phyloP scores from a whole-genome alignment of 2,113 vertebrate genomes.

The Dasypus novemcinctus region DNA sequence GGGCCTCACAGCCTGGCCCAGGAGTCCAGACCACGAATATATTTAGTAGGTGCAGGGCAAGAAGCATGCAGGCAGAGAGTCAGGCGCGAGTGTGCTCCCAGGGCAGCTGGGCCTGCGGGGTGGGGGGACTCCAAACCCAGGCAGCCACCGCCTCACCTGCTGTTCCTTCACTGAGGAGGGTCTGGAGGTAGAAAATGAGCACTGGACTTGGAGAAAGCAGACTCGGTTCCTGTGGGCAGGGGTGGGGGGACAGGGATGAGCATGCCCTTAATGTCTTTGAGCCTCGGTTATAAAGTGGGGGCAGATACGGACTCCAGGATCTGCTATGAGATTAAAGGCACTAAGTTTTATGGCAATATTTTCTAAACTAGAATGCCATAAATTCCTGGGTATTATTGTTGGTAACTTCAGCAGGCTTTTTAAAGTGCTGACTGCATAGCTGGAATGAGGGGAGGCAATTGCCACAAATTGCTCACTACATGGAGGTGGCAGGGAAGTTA shows the following conservation, averaged over 20 bases:
- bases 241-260: neutral
- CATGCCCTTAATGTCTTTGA: neutral
- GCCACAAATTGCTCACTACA: neutral
- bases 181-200: neutral
- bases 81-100: neutral
- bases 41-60: fast-evolving
- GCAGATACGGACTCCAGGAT: neutral
- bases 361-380: neutral
- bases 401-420: neutral
- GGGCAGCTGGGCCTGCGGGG: neutral
- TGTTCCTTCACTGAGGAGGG: neutral
- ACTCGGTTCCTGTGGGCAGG: neutral
- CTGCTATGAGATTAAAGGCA: neutral
- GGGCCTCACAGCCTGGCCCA: neutral
- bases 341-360: neutral
- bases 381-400: neutral
- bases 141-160: neutral
- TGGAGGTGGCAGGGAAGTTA: neutral
- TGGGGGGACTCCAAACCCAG: neutral
- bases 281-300: neutral
- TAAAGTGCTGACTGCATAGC: neutral
- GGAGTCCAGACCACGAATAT: neutral
- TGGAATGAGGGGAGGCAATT: neutral
- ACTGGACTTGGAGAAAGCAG: neutral
- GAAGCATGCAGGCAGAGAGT: fast-evolving